Base-by-base conservation (phyloP, 2,113 vertebrate genomes). In the Pogona vitticeps region DNA sequence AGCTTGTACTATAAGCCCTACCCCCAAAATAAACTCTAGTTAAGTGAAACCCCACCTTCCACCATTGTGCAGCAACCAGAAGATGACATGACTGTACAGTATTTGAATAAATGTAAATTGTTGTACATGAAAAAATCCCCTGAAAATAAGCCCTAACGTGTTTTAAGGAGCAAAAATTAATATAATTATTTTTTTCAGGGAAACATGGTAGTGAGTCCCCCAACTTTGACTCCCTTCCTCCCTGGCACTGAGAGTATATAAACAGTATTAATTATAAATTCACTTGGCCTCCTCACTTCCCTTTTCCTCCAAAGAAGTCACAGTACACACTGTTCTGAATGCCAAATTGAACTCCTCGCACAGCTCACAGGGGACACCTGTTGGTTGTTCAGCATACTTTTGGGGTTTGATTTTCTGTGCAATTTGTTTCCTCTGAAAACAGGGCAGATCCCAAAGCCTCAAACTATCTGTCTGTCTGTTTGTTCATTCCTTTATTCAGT, bases 361-460 rank as follows among this genome's bases (percentile, higher is more conserved):
- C 46, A 76, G 78, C 61, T 68, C 59, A 56, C 31, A 70, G 83
- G 28, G 59, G 83, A 67, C 88, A 58, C 21, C 87, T 72, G 42
- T 79, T 40, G 87, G 88, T 61, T 58, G 76, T 2, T 3, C 0
- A 0, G 3, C 0, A 18, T 20, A 56, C 2, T 1, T 72, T 81
- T 76, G 68, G 70, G 5, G 17, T 59, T 79, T 65, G 1, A 40
- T 63, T 23, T 40, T 33, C 12, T 33, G 33, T 56, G 36, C 38
- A 72, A 61, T 33, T 86, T 81, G 36, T 26, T 40, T 36, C 52
- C 26, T 58, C 9, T 58, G 31, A 71, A 4, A 72, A 28, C 65
- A 59, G 31, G 26, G 28, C 61, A 28, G 52, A 33, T 21, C 28
- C 59, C 33, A 65, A 76, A 18, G 28, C 46, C 10, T 76, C 31